Percentiles rank a stretch among this genome's conserved stretches.
Conservation (phyloP, 2,113 vertebrate genomes). For the Ptychochromis oligacanthus region DNA sequence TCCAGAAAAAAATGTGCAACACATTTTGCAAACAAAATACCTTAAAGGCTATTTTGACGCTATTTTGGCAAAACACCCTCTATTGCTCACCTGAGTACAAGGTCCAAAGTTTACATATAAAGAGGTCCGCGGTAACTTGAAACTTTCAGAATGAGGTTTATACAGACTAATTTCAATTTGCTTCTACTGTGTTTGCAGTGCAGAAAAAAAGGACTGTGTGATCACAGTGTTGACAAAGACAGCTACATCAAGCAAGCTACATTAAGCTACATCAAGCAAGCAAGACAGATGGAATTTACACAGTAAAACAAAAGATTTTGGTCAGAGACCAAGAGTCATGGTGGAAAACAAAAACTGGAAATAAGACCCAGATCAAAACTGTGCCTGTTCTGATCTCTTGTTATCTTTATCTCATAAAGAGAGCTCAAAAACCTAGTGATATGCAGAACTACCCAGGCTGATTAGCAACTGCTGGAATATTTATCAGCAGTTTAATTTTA, state of each 20-base stretch:
- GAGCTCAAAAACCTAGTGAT: background rate
- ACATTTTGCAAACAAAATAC: background rate
- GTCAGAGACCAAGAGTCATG: background rate
- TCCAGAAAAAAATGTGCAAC: accelerated
- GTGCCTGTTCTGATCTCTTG: background rate
- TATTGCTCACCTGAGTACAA: background rate
- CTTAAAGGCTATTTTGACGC: constrained; percentile 2
- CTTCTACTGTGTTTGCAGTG: background rate
- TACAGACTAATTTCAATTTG: background rate
- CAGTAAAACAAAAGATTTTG: background rate
- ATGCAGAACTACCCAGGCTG: background rate
- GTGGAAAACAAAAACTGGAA: background rate
- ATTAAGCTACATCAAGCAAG: constrained; percentile 6
- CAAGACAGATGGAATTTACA: background rate
- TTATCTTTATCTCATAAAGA: constrained; percentile 3
- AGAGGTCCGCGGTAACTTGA: background rate
- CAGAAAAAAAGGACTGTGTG: background rate
- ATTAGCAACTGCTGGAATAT: background rate
- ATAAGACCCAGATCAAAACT: background rate
- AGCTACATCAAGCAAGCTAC: background rate
- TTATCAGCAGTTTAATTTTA: constrained; percentile 12
- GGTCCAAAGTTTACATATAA: background rate
- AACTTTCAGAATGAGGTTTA: background rate
- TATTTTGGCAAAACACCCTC: background rate
- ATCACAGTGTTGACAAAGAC: constrained; percentile 12